Evolutionary conservation across 2,797 vertebrate genomes (phyloP).

Genomic region (Phoxinus dragarum): DNA sequence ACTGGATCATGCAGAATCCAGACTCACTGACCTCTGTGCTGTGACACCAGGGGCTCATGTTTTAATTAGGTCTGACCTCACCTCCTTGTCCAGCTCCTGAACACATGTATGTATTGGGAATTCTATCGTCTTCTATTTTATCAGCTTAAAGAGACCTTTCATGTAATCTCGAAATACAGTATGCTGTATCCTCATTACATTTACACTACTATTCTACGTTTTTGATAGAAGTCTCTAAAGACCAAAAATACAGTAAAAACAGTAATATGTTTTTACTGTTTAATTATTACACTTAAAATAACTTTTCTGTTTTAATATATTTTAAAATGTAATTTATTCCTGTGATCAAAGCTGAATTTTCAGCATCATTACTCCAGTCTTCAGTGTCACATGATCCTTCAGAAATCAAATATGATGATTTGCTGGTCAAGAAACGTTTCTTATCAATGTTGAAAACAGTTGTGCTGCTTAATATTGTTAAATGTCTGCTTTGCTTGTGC

Average conservation of each 20-base stretch:
- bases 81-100: conserved; percentile 9
- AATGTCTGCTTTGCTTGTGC: no score
- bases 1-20: not conserved
- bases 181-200: not conserved
- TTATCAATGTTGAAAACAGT: not conserved
- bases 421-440: no score
- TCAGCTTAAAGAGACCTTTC: not conserved
- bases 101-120: conserved; percentile 24
- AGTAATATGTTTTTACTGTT: no score
- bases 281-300: not conserved
- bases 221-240: not conserved
- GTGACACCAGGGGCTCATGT: conserved; percentile 37
- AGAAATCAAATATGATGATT: not conserved
- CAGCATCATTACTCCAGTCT: not conserved
- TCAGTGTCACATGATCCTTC: not conserved
- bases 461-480: not conserved
- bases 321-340: not conserved
- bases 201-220: not conserved
- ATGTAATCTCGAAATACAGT: not conserved
- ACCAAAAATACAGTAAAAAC: not conserved
- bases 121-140: conserved; percentile 18
- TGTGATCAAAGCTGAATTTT: not conserved
- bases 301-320: not conserved
- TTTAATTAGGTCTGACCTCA: conserved; percentile 54
- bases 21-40: conserved; percentile 35